Evolutionary conservation across 1,140 invertebrate species (phyloP), one percentile per base, ranked within the genome.

Genomic region (Coenobita brevimanus): DNA sequence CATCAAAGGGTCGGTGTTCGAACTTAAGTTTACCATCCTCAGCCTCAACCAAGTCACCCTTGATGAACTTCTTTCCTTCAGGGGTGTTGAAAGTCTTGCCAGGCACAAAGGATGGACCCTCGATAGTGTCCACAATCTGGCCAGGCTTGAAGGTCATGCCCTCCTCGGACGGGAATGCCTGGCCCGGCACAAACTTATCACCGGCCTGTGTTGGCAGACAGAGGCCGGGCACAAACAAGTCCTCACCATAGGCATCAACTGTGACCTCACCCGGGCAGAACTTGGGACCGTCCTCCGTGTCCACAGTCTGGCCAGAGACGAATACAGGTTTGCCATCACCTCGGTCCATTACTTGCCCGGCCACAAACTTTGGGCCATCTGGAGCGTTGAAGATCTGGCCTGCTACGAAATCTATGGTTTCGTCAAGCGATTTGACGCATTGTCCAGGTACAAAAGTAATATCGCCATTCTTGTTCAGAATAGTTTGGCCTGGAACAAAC

Each of bases 281-380:
- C 92, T 95, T 95, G 8, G 96, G 94, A 0, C 95, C 95, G 85
- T 94, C 94, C 15, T 93, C 92, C 0, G 94, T 95, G 67, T 93
- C 93, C 1, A 95, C 91, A 76, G 95, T 93, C 92, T 95, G 95
- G 8, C 95, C 95, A 92, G 95, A 94, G 46, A 96, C 69, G 60
- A 91, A 91, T 15, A 73, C 41, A 6, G 69, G 73, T 69, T 89
- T 89, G 3, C 89, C 88, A 36, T 94, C 93, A 27, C 95, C 94
- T 0, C 95, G 94, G 89, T 95, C 94, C 13, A 96, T 93, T 62
- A 95, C 96, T 69, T 96, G 94, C 0, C 96, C 96, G 38, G 96
- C 95, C 73, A 96, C 94, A 92, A 96, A 97, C 81, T 94, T 36
- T 3, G 93, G 92, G 21, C 95, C 95, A 84, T 94, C 92, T 60